These are phyloP conservation scores for Macrosoma leucophasiata DNA, from an alignment of 2,888 invertebrate genomes.

Conservation along the genomic window DNA sequence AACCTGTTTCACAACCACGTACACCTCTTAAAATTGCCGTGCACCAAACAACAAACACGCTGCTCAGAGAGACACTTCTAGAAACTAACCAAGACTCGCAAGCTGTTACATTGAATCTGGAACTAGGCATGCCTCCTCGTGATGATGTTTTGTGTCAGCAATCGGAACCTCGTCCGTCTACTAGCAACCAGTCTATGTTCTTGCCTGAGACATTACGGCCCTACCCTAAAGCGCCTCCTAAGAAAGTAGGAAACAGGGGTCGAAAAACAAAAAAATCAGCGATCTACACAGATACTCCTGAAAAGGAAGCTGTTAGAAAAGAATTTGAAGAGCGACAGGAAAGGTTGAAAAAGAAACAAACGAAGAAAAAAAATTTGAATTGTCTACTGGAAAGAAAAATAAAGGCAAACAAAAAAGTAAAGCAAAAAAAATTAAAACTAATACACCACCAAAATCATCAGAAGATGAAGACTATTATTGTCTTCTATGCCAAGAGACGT, in stretches of 20 bases:
- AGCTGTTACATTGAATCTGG: too few species aligned
- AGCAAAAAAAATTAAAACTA: conserved; percentile 2
- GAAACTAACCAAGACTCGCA: too few species aligned
- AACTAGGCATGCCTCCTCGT: conserved; percentile 5
- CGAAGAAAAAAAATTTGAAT: conserved; percentile 12
- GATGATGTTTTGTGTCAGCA: conserved; percentile 1
- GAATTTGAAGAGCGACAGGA: conserved; percentile 20
- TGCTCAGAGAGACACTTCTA: too few species aligned
- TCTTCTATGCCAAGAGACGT: conserved; percentile 19
- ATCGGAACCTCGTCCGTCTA: conserved; percentile 4
- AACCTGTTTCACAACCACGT: too few species aligned
- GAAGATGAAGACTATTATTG: conserved; percentile 22
- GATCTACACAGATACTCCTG: conserved; percentile 28
- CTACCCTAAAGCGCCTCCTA: conserved; percentile 23
- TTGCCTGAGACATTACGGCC: conserved; percentile 25
- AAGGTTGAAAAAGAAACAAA: conserved; percentile 13
- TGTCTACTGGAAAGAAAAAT: not conserved
- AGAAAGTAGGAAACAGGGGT: conserved; percentile 18
- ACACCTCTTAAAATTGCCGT: too few species aligned
- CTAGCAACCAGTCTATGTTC: conserved; percentile 13
- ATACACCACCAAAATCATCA: conserved; percentile 8
- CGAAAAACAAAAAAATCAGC: conserved; percentile 20
- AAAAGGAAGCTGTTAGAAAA: conserved; percentile 23
- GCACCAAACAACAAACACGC: too few species aligned
- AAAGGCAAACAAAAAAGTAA: conserved; percentile 7